Evolutionary conservation across 2,797 vertebrate species (phyloP).

Genomic region (Karalla daura): DNA sequence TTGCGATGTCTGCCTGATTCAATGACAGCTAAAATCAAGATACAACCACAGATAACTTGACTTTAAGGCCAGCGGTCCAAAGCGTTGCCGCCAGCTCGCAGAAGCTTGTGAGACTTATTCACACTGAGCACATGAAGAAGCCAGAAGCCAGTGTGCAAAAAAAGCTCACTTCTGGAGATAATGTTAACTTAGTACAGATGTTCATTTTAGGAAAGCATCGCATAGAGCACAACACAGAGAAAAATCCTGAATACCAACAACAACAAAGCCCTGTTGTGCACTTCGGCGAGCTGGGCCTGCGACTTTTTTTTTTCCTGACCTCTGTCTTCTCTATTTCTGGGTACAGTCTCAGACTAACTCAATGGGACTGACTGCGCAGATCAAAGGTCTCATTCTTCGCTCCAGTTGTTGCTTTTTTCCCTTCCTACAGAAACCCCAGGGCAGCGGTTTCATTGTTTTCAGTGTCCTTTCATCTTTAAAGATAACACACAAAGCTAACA

Average conservation of each 20-base stretch:
- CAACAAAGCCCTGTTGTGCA: slow-evolving; percentile 24
- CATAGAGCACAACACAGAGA: not conserved
- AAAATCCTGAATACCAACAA: not conserved
- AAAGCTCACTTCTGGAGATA: slow-evolving; percentile 6
- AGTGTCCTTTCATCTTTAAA: slow-evolving; percentile 79
- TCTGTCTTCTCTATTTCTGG: slow-evolving; percentile 66
- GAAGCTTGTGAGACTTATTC: slow-evolving; percentile 34
- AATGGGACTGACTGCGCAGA: slow-evolving; percentile 65
- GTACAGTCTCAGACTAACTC: slow-evolving; percentile 60
- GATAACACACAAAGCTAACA: slow-evolving; percentile 76
- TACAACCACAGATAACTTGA: slow-evolving; percentile 9
- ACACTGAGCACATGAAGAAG: no score
- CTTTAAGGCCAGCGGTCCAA: slow-evolving; percentile 39
- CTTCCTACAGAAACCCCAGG: slow-evolving; percentile 72
- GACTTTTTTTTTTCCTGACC: slow-evolving; percentile 50
- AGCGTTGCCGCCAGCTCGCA: slow-evolving; percentile 35
- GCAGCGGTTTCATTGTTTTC: slow-evolving; percentile 78
- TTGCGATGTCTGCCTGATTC: slow-evolving; percentile 25
- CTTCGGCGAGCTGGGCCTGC: slow-evolving; percentile 26
- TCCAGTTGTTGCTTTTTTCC: slow-evolving; percentile 66
- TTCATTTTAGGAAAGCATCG: slow-evolving; percentile 1
- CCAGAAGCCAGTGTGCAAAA: slow-evolving; percentile 9
- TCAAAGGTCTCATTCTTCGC: slow-evolving; percentile 79
- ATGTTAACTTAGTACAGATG: slow-evolving; percentile 13
- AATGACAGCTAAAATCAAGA: slow-evolving; percentile 19